Base-by-base conservation (phyloP, 2,113 vertebrate species). In the Clarias batrachus region DNA sequence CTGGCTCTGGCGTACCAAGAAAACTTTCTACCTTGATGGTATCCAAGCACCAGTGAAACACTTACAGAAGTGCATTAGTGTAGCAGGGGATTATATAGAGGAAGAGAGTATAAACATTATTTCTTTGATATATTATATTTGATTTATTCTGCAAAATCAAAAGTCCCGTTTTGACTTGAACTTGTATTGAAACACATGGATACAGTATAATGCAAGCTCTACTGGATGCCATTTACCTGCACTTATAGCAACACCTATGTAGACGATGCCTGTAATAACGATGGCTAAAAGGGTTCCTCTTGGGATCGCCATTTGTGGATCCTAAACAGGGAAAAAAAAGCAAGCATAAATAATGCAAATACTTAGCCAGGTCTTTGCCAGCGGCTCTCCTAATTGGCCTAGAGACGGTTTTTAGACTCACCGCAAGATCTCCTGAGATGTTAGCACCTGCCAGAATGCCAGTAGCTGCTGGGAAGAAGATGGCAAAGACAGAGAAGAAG, bases 391-490 rank as follows among this genome's bases (percentile, higher is more conserved):
- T 7, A 54, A 14, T 74, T 52, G 14, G 23, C 2, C 73, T 76
- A 74, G 4, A 52, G 14, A 25, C 27, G 16, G 9, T 33, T 71
- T 84, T 48, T 6, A 52, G 41, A 96, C 97, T 97, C 91, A 99
- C 98, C 76, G 97, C 95, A 85, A 99, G 97, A 92, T 99, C 98
- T 93, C 98, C 98, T 62, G 98, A 99, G 94, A 99, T 99, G 93
- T 99, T 99, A 89, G 98, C 97, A 88, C 98, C 98, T 63, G 98
- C 98, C 91, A 99, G 94, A 93, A 99, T 99, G 88, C 98, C 98
- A 87, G 98, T 99, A 89, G 98, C 98, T 83, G 98, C 98, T 80
- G 98, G 98, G 92, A 99, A 99, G 94, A 99, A 99, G 91, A 99
- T 99, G 81, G 98, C 93, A 91, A 99, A 99, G 0, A 99, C 97